Evolutionary conservation across 2,797 vertebrate species (phyloP).

Genomic region (Dermochelys coriacea): DNA sequence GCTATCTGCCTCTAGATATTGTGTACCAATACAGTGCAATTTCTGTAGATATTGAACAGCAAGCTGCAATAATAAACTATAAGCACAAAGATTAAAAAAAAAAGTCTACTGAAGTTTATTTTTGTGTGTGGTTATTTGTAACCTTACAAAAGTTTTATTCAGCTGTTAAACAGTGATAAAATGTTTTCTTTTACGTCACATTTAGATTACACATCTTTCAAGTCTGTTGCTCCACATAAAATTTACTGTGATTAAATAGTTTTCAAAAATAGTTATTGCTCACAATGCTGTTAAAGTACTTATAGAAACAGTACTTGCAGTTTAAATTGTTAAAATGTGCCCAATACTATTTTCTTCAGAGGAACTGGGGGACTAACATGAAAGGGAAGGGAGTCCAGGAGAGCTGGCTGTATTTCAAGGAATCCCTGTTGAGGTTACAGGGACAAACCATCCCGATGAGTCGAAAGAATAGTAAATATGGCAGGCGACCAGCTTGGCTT

Average conservation of each 20-base stretch:
- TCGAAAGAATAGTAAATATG: no score
- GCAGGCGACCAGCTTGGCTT: no score
- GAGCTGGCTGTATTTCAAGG: no score
- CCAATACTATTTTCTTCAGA: neutral
- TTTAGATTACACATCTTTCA: neutral
- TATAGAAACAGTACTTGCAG: neutral
- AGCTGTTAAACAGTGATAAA: fast-evolving
- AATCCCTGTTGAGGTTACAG: no score
- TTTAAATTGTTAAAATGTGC: neutral
- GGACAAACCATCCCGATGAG: no score
- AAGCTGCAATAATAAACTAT: neutral
- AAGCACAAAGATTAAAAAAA: neutral
- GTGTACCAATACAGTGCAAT: neutral
- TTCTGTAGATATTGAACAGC: neutral
- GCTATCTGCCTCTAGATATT: neutral
- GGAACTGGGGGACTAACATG: no score
- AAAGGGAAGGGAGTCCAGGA: no score
- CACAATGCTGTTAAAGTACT: fast-evolving
- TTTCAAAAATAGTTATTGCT: neutral
- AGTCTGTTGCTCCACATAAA: neutral
- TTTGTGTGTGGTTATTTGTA: neutral
- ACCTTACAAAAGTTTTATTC: fast-evolving
- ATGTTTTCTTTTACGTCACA: neutral
- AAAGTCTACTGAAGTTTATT: neutral
- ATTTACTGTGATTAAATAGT: neutral